Conservation (phyloP, 2,113 vertebrate species). For the Oxyura jamaicensis region DNA sequence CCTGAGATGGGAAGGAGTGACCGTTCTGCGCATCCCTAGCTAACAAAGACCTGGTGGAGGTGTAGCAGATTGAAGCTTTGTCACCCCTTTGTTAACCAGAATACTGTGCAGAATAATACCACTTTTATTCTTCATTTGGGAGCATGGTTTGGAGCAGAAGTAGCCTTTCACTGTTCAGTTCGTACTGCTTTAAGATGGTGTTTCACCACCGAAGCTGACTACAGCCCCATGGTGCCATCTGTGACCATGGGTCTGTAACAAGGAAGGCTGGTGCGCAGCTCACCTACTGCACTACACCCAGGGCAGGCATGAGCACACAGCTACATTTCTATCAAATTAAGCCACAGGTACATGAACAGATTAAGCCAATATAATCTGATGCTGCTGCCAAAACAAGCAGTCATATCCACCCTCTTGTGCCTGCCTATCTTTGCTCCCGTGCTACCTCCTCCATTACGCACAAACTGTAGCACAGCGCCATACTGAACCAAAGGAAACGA, state of each 20-base stretch:
- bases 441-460: neutral
- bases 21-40: neutral
- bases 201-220: neutral
- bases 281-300: neutral
- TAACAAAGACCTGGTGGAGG: constrained; percentile 32
- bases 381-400: constrained; percentile 10
- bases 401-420: neutral
- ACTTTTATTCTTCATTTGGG: neutral
- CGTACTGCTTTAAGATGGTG: neutral
- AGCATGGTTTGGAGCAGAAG: neutral
- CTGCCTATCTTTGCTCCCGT: neutral
- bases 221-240: neutral
- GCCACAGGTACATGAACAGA: neutral
- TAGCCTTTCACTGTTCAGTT: neutral
- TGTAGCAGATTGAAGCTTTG: neutral
- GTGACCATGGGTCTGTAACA: neutral
- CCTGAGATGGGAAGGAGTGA: neutral
- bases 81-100: neutral
- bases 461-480: neutral
- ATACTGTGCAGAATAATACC: neutral
- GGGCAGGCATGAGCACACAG: neutral
- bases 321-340: constrained; percentile 23
- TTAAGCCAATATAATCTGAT: constrained; percentile 5
- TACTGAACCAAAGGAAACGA: constrained; percentile 11
- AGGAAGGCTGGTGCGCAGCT: neutral